These are phyloP conservation scores for Australoheros facetus DNA, from an alignment of 2,797 vertebrate species.

Conservation along the genomic window DNA sequence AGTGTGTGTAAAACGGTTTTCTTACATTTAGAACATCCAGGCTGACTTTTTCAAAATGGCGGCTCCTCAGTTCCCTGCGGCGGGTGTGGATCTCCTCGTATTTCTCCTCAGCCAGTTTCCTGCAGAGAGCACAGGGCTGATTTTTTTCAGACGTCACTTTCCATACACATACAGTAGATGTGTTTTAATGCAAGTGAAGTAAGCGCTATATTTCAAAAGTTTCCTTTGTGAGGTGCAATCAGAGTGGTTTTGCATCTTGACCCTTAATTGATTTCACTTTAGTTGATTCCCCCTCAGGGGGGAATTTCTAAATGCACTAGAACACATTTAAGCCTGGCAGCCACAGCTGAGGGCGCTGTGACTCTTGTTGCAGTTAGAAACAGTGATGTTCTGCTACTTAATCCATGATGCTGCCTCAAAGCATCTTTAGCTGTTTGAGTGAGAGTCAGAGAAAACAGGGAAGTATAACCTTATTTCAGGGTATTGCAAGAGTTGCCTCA, in stretches of 20 bases:
- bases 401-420: background rate
- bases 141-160: too few species aligned
- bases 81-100: conserved; percentile 82
- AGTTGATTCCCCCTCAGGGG: too few species aligned
- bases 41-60: conserved; percentile 74
- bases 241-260: too few species aligned
- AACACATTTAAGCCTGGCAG: too few species aligned
- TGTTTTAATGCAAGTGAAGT: too few species aligned
- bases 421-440: background rate
- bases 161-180: too few species aligned
- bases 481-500: background rate
- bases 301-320: too few species aligned
- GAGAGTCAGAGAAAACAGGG: background rate
- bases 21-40: conserved; percentile 75
- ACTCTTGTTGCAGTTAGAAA: background rate
- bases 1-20: background rate
- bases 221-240: fast-evolving
- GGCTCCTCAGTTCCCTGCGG: conserved; percentile 79
- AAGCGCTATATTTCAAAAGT: too few species aligned
- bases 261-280: too few species aligned
- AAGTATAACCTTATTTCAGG: background rate
- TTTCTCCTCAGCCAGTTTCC: conserved; percentile 85
- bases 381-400: too few species aligned
- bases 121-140: conserved; percentile 45
- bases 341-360: background rate